These are phyloP conservation scores for Erpobdella octoculata DNA, from an alignment of 2,888 invertebrate species.

Conservation along the genomic window DNA sequence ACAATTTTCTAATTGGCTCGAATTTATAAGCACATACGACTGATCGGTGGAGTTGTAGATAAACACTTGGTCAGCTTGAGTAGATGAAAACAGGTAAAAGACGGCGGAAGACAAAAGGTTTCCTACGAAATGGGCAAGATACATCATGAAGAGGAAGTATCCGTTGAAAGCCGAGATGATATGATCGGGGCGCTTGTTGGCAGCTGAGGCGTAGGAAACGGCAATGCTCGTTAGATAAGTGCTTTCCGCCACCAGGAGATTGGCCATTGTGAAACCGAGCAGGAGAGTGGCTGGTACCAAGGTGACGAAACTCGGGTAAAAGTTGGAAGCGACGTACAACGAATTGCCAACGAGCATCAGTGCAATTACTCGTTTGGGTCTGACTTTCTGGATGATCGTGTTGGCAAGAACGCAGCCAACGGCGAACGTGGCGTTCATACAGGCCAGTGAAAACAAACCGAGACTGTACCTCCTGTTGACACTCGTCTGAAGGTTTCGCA, in stretches of 20 bases:
- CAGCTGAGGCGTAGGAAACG: slow-evolving; percentile 41
- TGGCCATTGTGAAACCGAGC: slow-evolving; percentile 42
- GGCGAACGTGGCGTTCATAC: slow-evolving; percentile 42
- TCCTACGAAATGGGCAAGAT: slow-evolving; percentile 42
- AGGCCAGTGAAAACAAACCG: slow-evolving; percentile 44
- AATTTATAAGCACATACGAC: not conserved
- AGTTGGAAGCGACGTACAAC: slow-evolving; percentile 43
- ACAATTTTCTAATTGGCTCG: not conserved
- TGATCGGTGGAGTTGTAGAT: not conserved
- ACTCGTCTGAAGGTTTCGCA: slow-evolving; percentile 48
- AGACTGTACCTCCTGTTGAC: slow-evolving; percentile 45
- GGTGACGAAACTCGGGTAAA: slow-evolving; percentile 42
- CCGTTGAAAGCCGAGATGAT: slow-evolving; percentile 46
- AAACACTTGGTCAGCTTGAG: not conserved
- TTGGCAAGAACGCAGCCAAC: slow-evolving; percentile 45
- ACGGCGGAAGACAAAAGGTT: slow-evolving; percentile 45
- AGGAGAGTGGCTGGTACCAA: slow-evolving; percentile 43
- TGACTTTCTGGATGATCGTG: slow-evolving; percentile 42
- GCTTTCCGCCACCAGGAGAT: slow-evolving; percentile 46
- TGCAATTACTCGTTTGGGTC: slow-evolving; percentile 41
- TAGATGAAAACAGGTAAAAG: slow-evolving; percentile 32
- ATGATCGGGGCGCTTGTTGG: slow-evolving; percentile 39
- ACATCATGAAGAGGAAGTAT: slow-evolving; percentile 44
- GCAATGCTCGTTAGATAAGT: slow-evolving; percentile 47
- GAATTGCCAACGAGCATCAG: slow-evolving; percentile 41